These are phyloP conservation scores for Thomomys bottae DNA, from an alignment of 2,113 vertebrate species.

Conservation along the genomic window DNA sequence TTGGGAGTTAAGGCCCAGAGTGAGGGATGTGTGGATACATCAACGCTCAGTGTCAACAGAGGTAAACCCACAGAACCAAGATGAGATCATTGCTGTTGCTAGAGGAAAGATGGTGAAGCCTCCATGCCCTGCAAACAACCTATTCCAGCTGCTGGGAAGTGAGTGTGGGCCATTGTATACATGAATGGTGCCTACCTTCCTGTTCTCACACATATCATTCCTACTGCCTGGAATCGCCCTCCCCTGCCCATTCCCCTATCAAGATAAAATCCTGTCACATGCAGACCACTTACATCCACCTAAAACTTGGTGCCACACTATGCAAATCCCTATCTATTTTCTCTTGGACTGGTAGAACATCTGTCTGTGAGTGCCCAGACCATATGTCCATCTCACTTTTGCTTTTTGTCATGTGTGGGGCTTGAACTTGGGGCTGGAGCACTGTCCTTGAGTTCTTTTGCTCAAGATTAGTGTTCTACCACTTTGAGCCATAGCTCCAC, in stretches of 20 bases:
- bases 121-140: accelerated
- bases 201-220: not conserved
- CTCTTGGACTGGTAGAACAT: too few relatives aligned
- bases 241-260: not conserved
- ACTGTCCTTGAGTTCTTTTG: too few relatives aligned
- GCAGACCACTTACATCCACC: not conserved
- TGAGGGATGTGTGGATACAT: not conserved
- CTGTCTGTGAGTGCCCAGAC: too few relatives aligned
- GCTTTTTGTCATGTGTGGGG: too few relatives aligned
- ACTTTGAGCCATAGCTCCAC: too few relatives aligned
- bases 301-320: not conserved
- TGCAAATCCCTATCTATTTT: too few relatives aligned
- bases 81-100: not conserved
- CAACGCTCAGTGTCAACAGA: not conserved
- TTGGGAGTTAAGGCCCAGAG: not conserved
- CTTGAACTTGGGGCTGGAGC: too few relatives aligned
- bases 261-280: not conserved
- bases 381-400: too few relatives aligned
- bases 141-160: not conserved
- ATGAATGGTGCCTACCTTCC: too few relatives aligned
- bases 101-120: not conserved
- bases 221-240: not conserved
- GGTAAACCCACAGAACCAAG: not conserved
- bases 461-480: too few relatives aligned
- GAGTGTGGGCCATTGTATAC: accelerated